These are phyloP conservation scores for Entomyzon cyanotis DNA, from an alignment of 2,113 vertebrate species.

Conservation along the genomic window DNA sequence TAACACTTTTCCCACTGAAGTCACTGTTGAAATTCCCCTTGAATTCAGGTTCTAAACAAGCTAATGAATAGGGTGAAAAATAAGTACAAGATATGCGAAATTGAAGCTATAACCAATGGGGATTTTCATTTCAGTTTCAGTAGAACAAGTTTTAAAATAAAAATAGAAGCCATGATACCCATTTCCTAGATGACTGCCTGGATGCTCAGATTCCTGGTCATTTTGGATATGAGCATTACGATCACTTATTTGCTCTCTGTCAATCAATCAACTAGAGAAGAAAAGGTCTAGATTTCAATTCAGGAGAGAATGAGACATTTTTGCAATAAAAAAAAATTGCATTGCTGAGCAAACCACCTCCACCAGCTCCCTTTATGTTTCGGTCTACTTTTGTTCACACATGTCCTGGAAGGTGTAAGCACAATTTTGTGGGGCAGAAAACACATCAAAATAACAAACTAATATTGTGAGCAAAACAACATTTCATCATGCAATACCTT, in stretches of 20 bases:
- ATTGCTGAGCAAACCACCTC: not conserved
- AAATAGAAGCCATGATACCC: not conserved
- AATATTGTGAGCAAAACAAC: not conserved
- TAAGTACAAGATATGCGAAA: not conserved
- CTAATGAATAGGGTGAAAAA: constrained; percentile 14
- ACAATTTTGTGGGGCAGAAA: not conserved
- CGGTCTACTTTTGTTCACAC: not conserved
- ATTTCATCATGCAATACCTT: not conserved
- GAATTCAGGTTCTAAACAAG: constrained; percentile 22
- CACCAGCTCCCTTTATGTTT: not conserved
- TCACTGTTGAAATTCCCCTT: not conserved
- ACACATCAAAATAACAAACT: not conserved
- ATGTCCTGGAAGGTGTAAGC: fast-evolving
- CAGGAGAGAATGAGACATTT: not conserved
- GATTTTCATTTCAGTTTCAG: not conserved
- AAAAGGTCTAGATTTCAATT: not conserved
- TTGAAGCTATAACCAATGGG: not conserved
- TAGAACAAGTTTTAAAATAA: not conserved
- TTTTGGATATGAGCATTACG: not conserved
- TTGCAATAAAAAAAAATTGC: not conserved
- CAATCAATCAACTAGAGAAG: not conserved
- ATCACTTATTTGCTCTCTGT: not conserved
- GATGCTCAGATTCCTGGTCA: not conserved
- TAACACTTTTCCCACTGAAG: constrained; percentile 1
- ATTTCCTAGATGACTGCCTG: not conserved